Base-by-base conservation (phyloP, 2,888 invertebrate species). In the Tenthredo scrophulariae region DNA sequence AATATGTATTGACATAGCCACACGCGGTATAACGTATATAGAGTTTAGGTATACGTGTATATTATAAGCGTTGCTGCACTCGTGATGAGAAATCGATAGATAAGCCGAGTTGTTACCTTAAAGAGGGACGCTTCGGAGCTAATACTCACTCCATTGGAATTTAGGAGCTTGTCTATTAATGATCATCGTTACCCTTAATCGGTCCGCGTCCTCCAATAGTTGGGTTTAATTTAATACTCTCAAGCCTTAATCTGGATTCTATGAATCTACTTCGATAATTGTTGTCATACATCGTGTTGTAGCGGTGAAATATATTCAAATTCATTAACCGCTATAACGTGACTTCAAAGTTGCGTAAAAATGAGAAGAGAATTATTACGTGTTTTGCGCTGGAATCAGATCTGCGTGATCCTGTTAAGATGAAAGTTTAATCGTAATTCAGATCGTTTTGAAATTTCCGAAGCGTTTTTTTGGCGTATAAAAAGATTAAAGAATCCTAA, bases 31-130 rank as follows among this genome's bases (percentile, higher is more conserved):
- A 9, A 58, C 9, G n/a, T 58, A 58, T 58, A 58, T 67, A 67
- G 67, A 15, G 4, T 4, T 26, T 6, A 33, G 26, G 18, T 26
- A 46, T 43, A 40, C 10, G 13, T 74, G 43, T 74, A 74, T 43
- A 74, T 43, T 54, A 77, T 40, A n/a, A 37, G 33, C 77, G 77
- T 50, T 77, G 77, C 77, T 77, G 77, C 77, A 77, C 77, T 77
- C 33, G 77, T 77, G 77, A 77, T 77, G 77, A 77, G 77, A 77
- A 77, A 77, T 77, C 77, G 77, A 77, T 77, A 77, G 77, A 77
- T 77, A 77, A 77, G 54, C 77, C 77, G 77, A 77, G 77, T 77
- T 54, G 77, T 77, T 77, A 50, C 54, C 54, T 77, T 77, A 77
- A 77, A 77, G 77, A 77, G 77, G 50, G 77, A 77, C 46, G 54